These are phyloP conservation scores for Automeris io DNA, from an alignment of 2,888 invertebrate genomes.

Conservation along the genomic window DNA sequence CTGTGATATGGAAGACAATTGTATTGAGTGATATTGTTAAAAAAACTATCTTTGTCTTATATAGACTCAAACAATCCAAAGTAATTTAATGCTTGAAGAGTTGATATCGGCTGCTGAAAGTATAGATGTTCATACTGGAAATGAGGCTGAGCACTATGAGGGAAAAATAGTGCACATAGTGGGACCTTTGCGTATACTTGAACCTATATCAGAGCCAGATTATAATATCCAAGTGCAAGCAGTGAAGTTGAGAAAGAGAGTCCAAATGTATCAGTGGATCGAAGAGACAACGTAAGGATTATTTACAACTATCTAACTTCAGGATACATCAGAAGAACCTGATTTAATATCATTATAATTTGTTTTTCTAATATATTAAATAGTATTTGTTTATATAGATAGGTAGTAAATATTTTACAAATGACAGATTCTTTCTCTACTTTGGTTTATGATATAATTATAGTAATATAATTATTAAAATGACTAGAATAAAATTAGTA, in stretches of 20 bases:
- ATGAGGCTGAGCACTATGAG: slow-evolving; percentile 81
- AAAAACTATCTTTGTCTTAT: slow-evolving; percentile 16
- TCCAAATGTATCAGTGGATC: slow-evolving; percentile 97
- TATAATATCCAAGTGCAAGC: slow-evolving; percentile 91
- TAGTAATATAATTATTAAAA: too few relatives aligned
- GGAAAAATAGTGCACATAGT: slow-evolving; percentile 86
- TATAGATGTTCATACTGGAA: slow-evolving; percentile 83
- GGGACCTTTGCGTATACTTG: slow-evolving; percentile 84
- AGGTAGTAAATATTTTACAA: too few relatives aligned
- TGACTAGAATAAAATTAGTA: too few relatives aligned
- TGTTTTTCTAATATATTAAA: too few relatives aligned
- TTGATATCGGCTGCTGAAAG: slow-evolving; percentile 74
- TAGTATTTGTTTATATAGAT: too few relatives aligned
- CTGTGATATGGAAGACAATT: too few relatives aligned
- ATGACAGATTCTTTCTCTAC: too few relatives aligned
- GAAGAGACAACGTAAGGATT: slow-evolving; percentile 82
- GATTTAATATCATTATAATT: too few relatives aligned
- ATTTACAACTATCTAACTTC: not conserved
- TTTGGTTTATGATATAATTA: too few relatives aligned
- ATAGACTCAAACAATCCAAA: slow-evolving; percentile 87
- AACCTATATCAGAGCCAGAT: slow-evolving; percentile 90
- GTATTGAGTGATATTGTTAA: slow-evolving; percentile 1
- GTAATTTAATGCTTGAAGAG: slow-evolving; percentile 87
- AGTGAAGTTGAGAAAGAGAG: slow-evolving; percentile 88
- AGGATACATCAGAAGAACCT: too few relatives aligned